Percentiles rank a stretch among this genome's conserved stretches.
Conservation (phyloP, 1,140 invertebrate genomes). For the Calephelis nemesis region DNA sequence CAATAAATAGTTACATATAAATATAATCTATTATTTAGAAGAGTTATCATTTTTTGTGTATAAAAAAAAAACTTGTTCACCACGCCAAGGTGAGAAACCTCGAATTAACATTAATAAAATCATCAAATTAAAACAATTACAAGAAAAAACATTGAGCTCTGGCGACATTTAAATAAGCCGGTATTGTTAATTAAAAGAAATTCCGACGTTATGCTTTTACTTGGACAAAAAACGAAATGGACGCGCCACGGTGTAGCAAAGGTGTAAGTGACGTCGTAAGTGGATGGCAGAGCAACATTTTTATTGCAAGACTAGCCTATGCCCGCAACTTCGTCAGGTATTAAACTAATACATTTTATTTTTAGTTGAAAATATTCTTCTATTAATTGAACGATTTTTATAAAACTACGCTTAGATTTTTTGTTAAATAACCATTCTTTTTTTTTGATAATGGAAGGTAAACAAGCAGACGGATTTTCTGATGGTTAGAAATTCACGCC, state of each 20-base stretch:
- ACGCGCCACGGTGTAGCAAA: conserved; percentile 50
- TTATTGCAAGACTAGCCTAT: conserved; percentile 44
- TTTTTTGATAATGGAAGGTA: too few species aligned
- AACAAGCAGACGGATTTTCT: too few species aligned
- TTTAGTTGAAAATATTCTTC: too few species aligned
- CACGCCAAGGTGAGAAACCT: conserved; percentile 2
- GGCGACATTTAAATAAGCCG: conserved; percentile 48
- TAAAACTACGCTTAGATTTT: too few species aligned
- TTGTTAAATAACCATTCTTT: too few species aligned
- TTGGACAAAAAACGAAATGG: conserved; percentile 55
- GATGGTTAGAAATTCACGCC: too few species aligned
- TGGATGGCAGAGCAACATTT: conserved; percentile 54
- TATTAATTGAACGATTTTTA: too few species aligned
- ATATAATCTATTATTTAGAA: too few species aligned
- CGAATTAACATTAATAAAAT: conserved; percentile 31
- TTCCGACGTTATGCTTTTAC: conserved; percentile 58
- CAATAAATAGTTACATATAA: too few species aligned
- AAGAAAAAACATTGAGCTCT: conserved; percentile 35
- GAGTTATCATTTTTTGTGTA: too few species aligned
- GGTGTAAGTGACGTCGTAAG: conserved; percentile 68
- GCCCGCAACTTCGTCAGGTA: too few species aligned
- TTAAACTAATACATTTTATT: too few species aligned
- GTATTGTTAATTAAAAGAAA: conserved; percentile 70
- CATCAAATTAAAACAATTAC: conserved; percentile 35
- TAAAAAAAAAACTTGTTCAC: background rate